Percentiles rank a stretch among this genome's conserved stretches.
phyloP scores from a whole-genome alignment of 1,140 invertebrate species.

The Papilio polytes region DNA sequence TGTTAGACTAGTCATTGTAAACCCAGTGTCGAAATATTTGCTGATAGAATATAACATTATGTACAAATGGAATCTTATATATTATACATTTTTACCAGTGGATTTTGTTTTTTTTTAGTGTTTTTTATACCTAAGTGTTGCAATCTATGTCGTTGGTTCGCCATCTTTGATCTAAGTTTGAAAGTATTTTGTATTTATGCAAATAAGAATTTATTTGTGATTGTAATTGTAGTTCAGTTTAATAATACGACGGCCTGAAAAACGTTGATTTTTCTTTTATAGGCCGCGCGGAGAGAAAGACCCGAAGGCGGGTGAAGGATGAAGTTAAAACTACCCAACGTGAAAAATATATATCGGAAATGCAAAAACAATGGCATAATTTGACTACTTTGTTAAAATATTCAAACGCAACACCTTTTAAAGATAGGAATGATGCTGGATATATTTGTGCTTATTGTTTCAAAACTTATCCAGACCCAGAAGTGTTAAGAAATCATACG shows the following conservation, averaged over 20 bases:
- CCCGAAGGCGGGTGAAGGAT: slow-evolving; percentile 68
- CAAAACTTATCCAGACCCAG: slow-evolving; percentile 67
- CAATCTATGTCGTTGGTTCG: too few relatives aligned
- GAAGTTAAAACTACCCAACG: slow-evolving; percentile 55
- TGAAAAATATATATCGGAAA: slow-evolving; percentile 71
- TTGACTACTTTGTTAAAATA: slow-evolving; percentile 69
- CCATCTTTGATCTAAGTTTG: too few relatives aligned
- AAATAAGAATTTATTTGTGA: slow-evolving; percentile 6
- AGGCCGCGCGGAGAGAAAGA: slow-evolving; percentile 73
- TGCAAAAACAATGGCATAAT: slow-evolving; percentile 79
- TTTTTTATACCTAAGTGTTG: too few relatives aligned
- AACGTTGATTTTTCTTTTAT: slow-evolving; percentile 80
- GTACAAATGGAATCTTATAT: too few relatives aligned
- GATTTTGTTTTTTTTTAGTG: too few relatives aligned
- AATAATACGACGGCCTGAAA: slow-evolving; percentile 63
- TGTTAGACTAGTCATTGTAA: too few relatives aligned
- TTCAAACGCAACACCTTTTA: slow-evolving; percentile 76
- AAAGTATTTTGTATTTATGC: too few relatives aligned
- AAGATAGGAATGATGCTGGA: slow-evolving; percentile 74
- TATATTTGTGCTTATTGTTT: slow-evolving; percentile 77
- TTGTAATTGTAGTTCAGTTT: slow-evolving; percentile 36
- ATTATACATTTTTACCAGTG: too few relatives aligned
- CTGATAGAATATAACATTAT: too few relatives aligned
- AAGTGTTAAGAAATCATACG: slow-evolving; percentile 65
- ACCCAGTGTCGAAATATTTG: too few relatives aligned